Conservation (phyloP, 2,797 vertebrate species). For the Staurois parvus region DNA sequence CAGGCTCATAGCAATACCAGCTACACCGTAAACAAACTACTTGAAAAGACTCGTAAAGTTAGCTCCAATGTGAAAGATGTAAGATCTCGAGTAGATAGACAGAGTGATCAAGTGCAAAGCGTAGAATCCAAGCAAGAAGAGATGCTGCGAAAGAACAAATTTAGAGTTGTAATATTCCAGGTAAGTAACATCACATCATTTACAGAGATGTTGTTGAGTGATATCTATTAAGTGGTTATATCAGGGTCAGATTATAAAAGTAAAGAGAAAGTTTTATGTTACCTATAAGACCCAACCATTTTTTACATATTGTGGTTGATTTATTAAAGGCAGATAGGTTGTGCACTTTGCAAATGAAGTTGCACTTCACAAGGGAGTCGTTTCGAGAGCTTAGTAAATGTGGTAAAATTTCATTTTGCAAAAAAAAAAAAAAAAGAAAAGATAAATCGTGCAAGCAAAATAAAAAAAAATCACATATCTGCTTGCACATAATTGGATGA, state of each 20-base stretch:
- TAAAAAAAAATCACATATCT: no score
- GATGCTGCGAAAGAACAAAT: constrained; percentile 97
- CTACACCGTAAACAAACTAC: constrained; percentile 87
- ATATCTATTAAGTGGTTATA: not conserved
- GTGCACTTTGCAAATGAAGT: no score
- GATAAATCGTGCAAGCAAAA: no score
- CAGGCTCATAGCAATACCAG: constrained; percentile 88
- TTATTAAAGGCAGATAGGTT: no score
- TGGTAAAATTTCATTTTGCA: no score
- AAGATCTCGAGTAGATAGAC: constrained; percentile 89
- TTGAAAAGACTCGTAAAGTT: constrained; percentile 94
- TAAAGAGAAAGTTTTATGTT: not conserved
- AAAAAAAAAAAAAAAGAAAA: no score
- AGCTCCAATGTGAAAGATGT: constrained; percentile 95
- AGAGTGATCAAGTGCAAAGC: constrained; percentile 86
- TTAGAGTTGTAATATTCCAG: constrained; percentile 97
- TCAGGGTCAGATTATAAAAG: not conserved
- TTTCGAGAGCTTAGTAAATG: no score
- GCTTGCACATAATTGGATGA: no score
- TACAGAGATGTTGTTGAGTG: not conserved
- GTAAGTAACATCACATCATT: constrained; percentile 71
- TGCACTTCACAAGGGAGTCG: no score
- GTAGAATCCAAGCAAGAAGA: constrained; percentile 94
- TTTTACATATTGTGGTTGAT: not conserved
- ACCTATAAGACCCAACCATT: not conserved